Conservation (phyloP, 30 jellyfish, hydroid and myxozoan genomes). For the Turritopsis dohrnii region DNA sequence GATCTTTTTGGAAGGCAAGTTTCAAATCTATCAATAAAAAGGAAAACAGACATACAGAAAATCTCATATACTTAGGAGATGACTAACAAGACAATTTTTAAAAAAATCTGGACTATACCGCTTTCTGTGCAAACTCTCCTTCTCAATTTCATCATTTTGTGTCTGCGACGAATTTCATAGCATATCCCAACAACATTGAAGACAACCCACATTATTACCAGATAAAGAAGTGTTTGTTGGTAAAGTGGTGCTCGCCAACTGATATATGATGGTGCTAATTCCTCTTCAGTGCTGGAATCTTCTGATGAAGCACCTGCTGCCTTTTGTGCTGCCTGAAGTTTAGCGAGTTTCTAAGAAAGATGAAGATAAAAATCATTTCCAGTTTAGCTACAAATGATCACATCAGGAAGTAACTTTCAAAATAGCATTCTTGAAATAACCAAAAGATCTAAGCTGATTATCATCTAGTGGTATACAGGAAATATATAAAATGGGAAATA, state of each 20-base stretch:
- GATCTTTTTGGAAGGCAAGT: not conserved
- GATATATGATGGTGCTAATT: not conserved
- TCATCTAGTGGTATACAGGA: no score
- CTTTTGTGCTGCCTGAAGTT: not conserved
- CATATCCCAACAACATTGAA: not conserved
- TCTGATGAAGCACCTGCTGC: not conserved
- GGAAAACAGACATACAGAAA: not conserved
- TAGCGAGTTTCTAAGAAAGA: not conserved
- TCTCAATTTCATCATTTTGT: not conserved
- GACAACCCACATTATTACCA: not conserved
- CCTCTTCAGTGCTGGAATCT: not conserved
- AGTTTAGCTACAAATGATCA: not conserved
- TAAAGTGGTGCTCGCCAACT: conserved; percentile 2
- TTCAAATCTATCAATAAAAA: not conserved
- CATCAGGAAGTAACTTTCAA: no score
- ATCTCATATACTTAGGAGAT: no score
- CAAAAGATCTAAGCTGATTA: no score
- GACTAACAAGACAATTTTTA: no score
- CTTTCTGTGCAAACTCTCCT: not conserved
- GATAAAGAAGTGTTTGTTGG: not conserved
- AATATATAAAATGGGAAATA: no score
- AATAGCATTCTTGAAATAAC: no score
- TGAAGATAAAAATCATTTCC: not conserved
- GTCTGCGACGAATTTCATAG: not conserved
- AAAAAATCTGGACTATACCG: not conserved